Conservation (phyloP, 2,888 invertebrate species). For the Drosophila sordidula region DNA sequence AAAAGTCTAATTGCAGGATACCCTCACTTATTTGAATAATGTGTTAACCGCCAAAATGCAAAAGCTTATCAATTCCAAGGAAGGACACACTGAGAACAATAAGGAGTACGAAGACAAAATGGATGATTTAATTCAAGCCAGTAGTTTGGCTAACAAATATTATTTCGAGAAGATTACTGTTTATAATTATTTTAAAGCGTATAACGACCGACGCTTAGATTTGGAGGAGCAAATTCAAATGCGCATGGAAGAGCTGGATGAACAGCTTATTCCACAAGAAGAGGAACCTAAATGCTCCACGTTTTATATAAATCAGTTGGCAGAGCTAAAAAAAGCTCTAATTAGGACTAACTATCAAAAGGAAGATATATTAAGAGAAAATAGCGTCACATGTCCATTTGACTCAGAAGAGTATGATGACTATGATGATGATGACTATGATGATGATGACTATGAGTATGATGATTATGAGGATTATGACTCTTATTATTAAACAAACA, state of each 20-base stretch:
- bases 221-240: constrained; percentile 1
- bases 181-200: background rate
- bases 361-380: background rate
- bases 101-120: background rate
- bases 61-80: background rate
- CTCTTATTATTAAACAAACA: no score
- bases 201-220: constrained; percentile 12
- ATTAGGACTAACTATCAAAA: background rate
- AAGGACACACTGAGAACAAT: constrained; percentile 1
- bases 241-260: background rate
- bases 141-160: background rate
- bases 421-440: background rate
- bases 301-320: constrained; percentile 3
- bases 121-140: background rate
- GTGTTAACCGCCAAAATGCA: background rate
- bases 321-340: background rate
- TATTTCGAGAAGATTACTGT: background rate
- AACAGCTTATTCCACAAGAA: no score
- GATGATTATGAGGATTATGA: background rate
- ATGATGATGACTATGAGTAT: background rate
- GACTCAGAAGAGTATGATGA: background rate
- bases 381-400: background rate
- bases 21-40: fast-evolving
- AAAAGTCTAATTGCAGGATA: background rate
- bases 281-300: background rate